These are phyloP conservation scores for Prolemur simus DNA, from an alignment of 2,113 vertebrate species.

Conservation along the genomic window DNA sequence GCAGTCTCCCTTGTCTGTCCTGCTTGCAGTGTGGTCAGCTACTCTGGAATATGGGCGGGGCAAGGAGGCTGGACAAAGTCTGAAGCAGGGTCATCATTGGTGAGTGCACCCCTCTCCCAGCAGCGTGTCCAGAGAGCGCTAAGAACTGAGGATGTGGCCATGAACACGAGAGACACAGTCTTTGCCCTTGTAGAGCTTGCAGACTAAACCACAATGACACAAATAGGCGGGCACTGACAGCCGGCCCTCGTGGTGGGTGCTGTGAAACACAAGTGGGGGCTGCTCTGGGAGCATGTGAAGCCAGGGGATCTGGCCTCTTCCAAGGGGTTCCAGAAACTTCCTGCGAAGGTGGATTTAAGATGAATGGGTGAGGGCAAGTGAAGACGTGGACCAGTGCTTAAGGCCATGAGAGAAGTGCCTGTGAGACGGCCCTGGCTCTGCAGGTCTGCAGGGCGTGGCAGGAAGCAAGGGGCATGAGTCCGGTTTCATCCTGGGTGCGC, in stretches of 20 bases:
- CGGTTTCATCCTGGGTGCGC: fast-evolving
- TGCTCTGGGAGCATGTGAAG: background rate
- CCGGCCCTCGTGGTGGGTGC: no score
- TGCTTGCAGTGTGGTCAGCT: background rate
- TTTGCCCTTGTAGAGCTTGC: background rate
- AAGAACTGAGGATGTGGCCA: background rate
- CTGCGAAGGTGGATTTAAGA: background rate
- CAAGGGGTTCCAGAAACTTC: background rate
- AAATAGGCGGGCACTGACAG: background rate
- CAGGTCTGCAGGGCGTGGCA: background rate
- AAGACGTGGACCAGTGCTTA: background rate
- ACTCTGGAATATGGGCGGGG: background rate
- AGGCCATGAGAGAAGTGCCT: background rate
- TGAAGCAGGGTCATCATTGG: background rate
- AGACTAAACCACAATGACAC: background rate
- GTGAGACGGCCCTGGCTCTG: background rate
- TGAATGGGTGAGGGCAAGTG: fast-evolving
- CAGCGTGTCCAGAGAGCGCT: background rate
- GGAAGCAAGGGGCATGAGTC: background rate
- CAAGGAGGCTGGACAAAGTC: no score
- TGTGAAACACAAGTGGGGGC: background rate
- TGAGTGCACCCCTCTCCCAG: background rate
- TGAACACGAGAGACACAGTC: background rate
- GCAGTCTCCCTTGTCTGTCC: background rate
- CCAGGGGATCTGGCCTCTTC: background rate